Conservation (phyloP, 1,140 invertebrate species). For the Nephila pilipes region DNA sequence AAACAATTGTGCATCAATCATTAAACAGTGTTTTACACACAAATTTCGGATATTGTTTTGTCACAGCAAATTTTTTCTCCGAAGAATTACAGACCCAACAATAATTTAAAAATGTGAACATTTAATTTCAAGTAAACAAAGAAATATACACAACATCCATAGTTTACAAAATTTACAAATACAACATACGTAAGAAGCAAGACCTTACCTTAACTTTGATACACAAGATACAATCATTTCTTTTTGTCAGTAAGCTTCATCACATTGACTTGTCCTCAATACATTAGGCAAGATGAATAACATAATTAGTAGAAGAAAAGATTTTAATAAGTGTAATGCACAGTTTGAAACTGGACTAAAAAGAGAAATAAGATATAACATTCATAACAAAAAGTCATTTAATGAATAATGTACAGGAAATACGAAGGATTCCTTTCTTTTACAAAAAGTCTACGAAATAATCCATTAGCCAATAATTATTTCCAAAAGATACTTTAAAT, state of each 20-base stretch:
- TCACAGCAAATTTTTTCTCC: too few relatives aligned
- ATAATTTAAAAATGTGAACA: too few relatives aligned
- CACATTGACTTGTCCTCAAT: conserved; percentile 67
- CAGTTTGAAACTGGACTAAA: conserved; percentile 66
- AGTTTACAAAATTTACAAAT: background rate
- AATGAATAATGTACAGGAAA: conserved; percentile 1
- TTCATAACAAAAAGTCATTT: conserved; percentile 2
- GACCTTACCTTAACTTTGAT: conserved; percentile 69
- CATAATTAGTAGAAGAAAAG: conserved; percentile 74
- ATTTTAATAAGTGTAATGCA: conserved; percentile 59
- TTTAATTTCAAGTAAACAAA: background rate
- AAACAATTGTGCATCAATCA: too few relatives aligned
- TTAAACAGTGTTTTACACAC: too few relatives aligned
- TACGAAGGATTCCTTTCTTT: conserved; percentile 1
- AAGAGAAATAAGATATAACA: conserved; percentile 59
- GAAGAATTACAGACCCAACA: too few relatives aligned
- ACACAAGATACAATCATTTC: conserved; percentile 54
- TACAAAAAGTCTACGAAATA: background rate
- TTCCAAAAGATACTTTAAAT: background rate
- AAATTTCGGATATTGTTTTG: too few relatives aligned
- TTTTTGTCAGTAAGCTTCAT: conserved; percentile 67
- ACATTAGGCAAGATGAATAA: conserved; percentile 72
- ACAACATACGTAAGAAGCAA: conserved; percentile 54
- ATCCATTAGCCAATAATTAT: background rate
- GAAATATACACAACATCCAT: background rate